These are phyloP conservation scores for Drosophila insularis DNA, from an alignment of 1,140 invertebrate species.

Conservation along the genomic window DNA sequence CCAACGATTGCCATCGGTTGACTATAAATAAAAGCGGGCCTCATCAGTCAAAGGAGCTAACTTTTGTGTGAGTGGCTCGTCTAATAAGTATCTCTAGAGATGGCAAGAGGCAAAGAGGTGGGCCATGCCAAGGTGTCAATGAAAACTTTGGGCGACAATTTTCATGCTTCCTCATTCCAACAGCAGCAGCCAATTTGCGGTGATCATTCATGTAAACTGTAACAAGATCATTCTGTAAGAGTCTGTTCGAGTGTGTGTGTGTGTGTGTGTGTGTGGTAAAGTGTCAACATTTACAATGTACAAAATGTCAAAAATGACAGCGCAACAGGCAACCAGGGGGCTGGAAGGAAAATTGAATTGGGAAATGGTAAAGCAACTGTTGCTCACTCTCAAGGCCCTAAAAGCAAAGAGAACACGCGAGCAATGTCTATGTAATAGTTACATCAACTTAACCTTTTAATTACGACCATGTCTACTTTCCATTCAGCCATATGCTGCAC, in stretches of 20 bases:
- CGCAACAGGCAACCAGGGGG: background rate
- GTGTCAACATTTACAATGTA: slow-evolving; percentile 81
- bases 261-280: slow-evolving; percentile 76
- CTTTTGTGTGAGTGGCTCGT: background rate
- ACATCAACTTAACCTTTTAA: slow-evolving; percentile 79
- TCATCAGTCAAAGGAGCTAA: slow-evolving; percentile 61
- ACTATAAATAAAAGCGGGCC: slow-evolving; percentile 73
- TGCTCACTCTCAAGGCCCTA: background rate
- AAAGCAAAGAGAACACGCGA: slow-evolving; percentile 14
- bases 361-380: slow-evolving; percentile 54
- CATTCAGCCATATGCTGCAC: slow-evolving; percentile 67
- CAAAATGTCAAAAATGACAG: slow-evolving; percentile 78
- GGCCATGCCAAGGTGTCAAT: slow-evolving; percentile 61
- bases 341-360: background rate
- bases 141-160: slow-evolving; percentile 55
- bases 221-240: slow-evolving; percentile 68
- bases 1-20: slow-evolving; percentile 34
- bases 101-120: background rate
- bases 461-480: slow-evolving; percentile 46
- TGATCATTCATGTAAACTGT: slow-evolving; percentile 77
- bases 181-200: slow-evolving; percentile 69
- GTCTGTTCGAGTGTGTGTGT: slow-evolving; percentile 27
- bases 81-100: no score
- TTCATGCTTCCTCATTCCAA: slow-evolving; percentile 62
- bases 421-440: slow-evolving; percentile 53